Evolutionary conservation across 2,888 invertebrate genomes (phyloP), one percentile per base, ranked within the genome.

Genomic region (Phalangium opilio): DNA sequence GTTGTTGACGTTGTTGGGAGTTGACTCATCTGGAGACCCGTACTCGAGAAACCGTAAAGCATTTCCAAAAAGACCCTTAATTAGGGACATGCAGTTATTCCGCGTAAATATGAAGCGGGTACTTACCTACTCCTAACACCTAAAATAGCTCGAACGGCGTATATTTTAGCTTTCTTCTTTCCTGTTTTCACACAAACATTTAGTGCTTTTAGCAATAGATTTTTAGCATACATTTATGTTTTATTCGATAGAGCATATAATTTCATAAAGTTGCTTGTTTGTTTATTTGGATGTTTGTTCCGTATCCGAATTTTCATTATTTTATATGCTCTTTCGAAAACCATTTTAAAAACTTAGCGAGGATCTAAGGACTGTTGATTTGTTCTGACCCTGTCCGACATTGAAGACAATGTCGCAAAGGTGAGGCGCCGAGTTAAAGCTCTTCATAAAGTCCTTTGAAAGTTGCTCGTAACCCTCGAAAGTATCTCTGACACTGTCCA

Each of bases 391-490:
- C 61, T 86, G 86, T 1, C 89, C 89, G 32, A 90, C 90, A 50
- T 87, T 70, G 67, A 90, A 90, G 27, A 83, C 81, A 4, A 90
- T 85, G 64, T 90, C 90, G 66, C 89, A 90, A 18, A 90, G 72
- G 51, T 81, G 76, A 60, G 85, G 81, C 58, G 75, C 78, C 67
- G 89, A 87, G 48, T 87, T 74, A 70, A 90, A 90, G 59, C 83
- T 83, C 59, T 79, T 73, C 8, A 86, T 84, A 65, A 90, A 90
- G 68, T 90, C 90, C 67, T 86, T 87, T 33, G 89, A 87, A 48
- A 90, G 71, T 64, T 87, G 86, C 66, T 90, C 90, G 69, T 89
- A 87, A 67, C 87, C 86, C 68, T 90, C 90, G 64, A 90, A 90
- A 63, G 86, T 83, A 70, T 90, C 90, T 59, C 89, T 73, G 36